Conservation (phyloP, 2,888 invertebrate genomes). For the Lithophane socia region DNA sequence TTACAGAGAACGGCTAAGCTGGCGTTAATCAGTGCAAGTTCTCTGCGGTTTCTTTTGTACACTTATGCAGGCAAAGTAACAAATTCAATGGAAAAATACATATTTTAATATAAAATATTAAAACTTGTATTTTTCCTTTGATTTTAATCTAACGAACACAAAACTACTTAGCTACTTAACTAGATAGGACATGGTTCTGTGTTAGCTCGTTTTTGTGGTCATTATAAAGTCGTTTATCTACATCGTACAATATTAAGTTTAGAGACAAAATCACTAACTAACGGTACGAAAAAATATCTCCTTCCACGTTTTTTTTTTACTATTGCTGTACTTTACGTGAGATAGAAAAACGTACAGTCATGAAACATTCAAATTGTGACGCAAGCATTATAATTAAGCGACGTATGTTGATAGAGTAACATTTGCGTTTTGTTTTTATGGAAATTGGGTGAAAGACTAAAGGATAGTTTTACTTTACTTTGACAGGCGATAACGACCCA, state of each 20-base stretch:
- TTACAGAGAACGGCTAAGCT: background rate
- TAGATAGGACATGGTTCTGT: background rate
- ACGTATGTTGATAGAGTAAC: no score
- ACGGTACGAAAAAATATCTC: background rate
- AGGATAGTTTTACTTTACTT: no score
- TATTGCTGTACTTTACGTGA: background rate
- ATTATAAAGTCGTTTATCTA: background rate
- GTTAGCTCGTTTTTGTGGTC: background rate
- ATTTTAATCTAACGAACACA: background rate
- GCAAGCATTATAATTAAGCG: background rate
- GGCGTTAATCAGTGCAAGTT: background rate
- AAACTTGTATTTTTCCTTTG: no score
- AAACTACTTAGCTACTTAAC: no score
- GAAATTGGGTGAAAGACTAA: no score
- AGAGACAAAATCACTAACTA: background rate
- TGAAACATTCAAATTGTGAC: background rate
- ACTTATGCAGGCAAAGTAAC: background rate
- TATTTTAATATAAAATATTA: background rate
- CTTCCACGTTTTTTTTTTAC: background rate
- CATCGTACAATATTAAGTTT: background rate
- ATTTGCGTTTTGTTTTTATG: no score
- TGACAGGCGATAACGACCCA: no score
- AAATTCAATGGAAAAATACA: background rate
- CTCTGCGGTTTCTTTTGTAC: no score
- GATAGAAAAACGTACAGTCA: background rate